Evolutionary conservation across 2,888 invertebrate genomes (phyloP), one percentile per base, ranked within the genome.

Genomic region (Bunonema sp.): DNA sequence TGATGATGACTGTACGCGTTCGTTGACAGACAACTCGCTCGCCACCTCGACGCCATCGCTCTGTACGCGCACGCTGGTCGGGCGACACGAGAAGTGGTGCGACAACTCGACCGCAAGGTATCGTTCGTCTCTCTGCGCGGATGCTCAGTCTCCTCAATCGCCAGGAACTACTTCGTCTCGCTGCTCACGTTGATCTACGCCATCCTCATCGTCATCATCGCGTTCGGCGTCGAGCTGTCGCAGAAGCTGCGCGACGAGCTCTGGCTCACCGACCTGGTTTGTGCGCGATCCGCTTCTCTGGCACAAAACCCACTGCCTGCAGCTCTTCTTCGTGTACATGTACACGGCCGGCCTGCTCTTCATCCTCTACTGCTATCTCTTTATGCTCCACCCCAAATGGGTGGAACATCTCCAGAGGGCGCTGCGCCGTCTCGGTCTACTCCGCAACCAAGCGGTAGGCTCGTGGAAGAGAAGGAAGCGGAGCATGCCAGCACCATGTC

Each of bases 261-360:
- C 41, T 59, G 57, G 51, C 39, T 54, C n/a, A 54, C 53, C 19
- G 64, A 65, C 45, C 57, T 54, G 43, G 64, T 65, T 39, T 37
- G 40, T 33, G n/a, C n/a, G n/a, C n/a, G n/a, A n/a, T 1, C 21
- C 5, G 3, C 42, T 42, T 23, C 29, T 16, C 21, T 12, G 18
- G n/a, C 3, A 12, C 15, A n/a, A n/a, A n/a, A n/a, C n/a, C n/a
- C n/a, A n/a, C n/a, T n/a, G n/a, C n/a, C n/a, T 52, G 34, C 37
- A 64, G 64, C 45, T 66, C 2, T 66, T 65, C 45, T 63, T 58
- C 48, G 39, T 51, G 12, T 52, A 46, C 33, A 65, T 65, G 65
- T 66, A 65, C 43, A 60, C 59, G 2, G 35, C 49, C 10, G 66
- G 61, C 5, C 46, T 55, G 15, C 15, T 59, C 18, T 65, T 65